Evolutionary conservation across 2,797 vertebrate genomes (phyloP).

Genomic region (Rhinella marina): DNA sequence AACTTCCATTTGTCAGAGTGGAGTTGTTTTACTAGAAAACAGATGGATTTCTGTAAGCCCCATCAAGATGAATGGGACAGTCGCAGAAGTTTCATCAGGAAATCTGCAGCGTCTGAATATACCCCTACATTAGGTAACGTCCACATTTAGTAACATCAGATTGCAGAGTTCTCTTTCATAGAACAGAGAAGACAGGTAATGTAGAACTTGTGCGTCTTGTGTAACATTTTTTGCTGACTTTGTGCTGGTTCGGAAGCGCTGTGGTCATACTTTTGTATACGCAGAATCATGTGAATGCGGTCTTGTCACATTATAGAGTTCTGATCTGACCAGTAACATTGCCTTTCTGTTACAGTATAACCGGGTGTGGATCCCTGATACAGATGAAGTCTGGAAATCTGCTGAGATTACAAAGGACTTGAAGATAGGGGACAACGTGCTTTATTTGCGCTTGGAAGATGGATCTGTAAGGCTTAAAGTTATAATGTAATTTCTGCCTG

Average conservation of each 20-base stretch:
- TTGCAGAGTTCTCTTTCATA: neutral
- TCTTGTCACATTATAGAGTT: constrained; percentile 35
- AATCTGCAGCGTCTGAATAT: too few relatives aligned
- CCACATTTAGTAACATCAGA: neutral
- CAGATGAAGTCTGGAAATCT: constrained; percentile 91
- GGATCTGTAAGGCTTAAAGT: constrained; percentile 81
- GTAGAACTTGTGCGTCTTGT: neutral
- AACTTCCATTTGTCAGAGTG: too few relatives aligned
- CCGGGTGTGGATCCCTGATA: constrained; percentile 94
- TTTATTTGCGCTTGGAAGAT: constrained; percentile 86
- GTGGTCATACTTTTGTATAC: neutral
- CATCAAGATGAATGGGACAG: too few relatives aligned
- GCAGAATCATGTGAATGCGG: neutral
- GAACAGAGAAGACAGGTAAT: neutral
- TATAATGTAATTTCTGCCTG: neutral
- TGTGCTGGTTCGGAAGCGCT: neutral
- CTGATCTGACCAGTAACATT: neutral
- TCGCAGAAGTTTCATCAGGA: too few relatives aligned
- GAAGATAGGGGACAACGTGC: constrained; percentile 75
- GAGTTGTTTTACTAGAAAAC: too few relatives aligned
- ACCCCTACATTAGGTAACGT: neutral
- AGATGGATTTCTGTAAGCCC: too few relatives aligned
- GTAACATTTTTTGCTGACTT: constrained; percentile 12
- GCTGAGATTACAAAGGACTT: constrained; percentile 90
- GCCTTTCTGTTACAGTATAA: constrained; percentile 82